These are phyloP conservation scores for Acanthornis magna DNA, from an alignment of 2,797 vertebrate genomes.

Conservation along the genomic window DNA sequence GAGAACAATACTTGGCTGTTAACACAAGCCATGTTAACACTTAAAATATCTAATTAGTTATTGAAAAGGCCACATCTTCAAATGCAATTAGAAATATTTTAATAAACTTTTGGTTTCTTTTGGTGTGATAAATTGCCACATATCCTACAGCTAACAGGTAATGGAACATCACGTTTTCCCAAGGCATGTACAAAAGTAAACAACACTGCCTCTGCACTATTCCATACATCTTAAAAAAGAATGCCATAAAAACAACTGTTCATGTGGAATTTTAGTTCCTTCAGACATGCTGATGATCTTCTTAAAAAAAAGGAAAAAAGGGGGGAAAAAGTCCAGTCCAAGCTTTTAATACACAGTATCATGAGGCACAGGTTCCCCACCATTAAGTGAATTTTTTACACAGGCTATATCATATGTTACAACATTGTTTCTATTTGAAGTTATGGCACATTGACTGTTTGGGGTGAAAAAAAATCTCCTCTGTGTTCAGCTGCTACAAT, in stretches of 20 bases:
- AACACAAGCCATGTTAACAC: not conserved
- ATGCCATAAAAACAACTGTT: not conserved
- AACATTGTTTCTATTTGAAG: not conserved
- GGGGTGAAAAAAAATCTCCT: not conserved
- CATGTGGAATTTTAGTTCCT: not conserved
- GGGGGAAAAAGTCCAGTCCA: not conserved
- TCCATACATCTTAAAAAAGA: not conserved
- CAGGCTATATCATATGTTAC: not conserved
- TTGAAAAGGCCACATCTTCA: slow-evolving; percentile 28
- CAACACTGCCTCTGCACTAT: not conserved
- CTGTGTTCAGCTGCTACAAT: not conserved
- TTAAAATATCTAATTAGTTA: not conserved
- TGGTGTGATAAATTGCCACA: not conserved
- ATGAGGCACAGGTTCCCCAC: not conserved
- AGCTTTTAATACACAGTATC: not conserved
- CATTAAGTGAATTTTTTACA: not conserved
- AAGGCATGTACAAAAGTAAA: not conserved
- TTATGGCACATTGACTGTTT: not conserved
- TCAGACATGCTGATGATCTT: not conserved
- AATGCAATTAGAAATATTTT: not conserved
- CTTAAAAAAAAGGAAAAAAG: not conserved
- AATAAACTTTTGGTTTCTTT: not conserved
- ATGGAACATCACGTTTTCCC: not conserved
- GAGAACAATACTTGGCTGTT: not conserved
- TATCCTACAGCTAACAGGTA: not conserved